Percentiles rank a stretch among this genome's conserved stretches.
These are phyloP conservation scores for Apotomis betuletana DNA, from an alignment of 2,888 invertebrate genomes.

Conservation along the genomic window DNA sequence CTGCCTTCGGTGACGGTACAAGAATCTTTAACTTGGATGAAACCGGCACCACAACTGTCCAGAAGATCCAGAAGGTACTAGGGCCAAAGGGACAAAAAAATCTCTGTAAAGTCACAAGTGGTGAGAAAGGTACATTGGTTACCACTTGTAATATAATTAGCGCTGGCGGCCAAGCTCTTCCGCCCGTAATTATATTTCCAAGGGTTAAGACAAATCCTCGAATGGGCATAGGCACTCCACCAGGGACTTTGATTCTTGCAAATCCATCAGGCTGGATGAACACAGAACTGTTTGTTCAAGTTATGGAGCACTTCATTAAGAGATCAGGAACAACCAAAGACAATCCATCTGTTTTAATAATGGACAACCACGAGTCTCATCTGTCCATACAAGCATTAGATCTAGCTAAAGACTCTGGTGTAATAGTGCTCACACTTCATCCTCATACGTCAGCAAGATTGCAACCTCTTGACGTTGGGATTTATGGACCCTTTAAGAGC, in stretches of 20 bases:
- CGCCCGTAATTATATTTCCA: conserved; percentile 1
- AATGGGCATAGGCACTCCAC: conserved; percentile 6
- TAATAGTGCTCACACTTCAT: conserved; percentile 1
- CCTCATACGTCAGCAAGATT: not conserved
- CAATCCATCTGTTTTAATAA: not conserved
- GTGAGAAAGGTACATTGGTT: conserved; percentile 1
- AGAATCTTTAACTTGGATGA: too few relatives aligned
- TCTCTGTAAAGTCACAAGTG: not conserved
- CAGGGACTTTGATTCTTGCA: conserved; percentile 2
- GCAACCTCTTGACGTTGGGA: conserved; percentile 3
- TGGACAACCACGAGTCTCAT: conserved; percentile 7
- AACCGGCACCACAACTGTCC: too few relatives aligned
- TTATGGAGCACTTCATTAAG: conserved; percentile 5
- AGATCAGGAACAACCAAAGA: conserved; percentile 10
- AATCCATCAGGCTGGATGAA: not conserved
- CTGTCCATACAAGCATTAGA: conserved; percentile 2
- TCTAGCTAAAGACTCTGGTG: not conserved
- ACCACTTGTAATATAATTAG: conserved; percentile 4
- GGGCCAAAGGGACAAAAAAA: too few relatives aligned
- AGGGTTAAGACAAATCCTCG: conserved; percentile 11
- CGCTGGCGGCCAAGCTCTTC: not conserved
- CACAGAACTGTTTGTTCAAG: conserved; percentile 3
- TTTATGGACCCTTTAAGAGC: not conserved
- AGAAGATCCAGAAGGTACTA: too few relatives aligned
- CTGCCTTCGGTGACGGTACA: too few relatives aligned